phyloP scores from a whole-genome alignment of 2,888 invertebrate genomes.

The Hydrotaea cyrtoneurina region DNA sequence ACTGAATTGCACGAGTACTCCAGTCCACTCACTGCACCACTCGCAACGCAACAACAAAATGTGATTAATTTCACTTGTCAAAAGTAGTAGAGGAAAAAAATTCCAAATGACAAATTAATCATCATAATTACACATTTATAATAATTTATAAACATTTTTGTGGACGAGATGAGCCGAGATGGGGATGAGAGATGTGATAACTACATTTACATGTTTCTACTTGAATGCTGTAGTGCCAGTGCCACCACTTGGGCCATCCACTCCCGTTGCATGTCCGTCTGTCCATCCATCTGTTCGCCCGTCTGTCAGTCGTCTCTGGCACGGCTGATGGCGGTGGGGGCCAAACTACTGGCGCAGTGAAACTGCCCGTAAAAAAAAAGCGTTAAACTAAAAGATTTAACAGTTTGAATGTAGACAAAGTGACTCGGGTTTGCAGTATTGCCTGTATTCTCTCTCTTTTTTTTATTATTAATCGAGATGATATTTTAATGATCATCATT shows the following conservation, averaged over 20 bases:
- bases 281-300: background rate
- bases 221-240: conserved; percentile 4
- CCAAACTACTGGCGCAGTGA: background rate
- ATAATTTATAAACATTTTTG: conserved; percentile 38
- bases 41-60: background rate
- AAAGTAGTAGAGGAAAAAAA: conserved; percentile 23
- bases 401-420: conserved; percentile 47
- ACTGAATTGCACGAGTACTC: background rate
- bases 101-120: conserved; percentile 64
- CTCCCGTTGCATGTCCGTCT: background rate
- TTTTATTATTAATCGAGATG: conserved; percentile 15
- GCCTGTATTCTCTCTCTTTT: background rate
- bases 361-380: background rate
- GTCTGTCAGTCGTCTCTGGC: no score
- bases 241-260: background rate
- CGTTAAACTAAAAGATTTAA: conserved; percentile 20
- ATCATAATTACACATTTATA: conserved; percentile 63
- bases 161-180: conserved; percentile 18
- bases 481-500: conserved; percentile 22
- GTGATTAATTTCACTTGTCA: conserved; percentile 56
- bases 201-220: conserved; percentile 24
- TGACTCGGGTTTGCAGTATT: background rate
- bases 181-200: conserved; percentile 15
- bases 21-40: background rate
- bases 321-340: background rate